Conservation (phyloP, 35 echinoderm and acorn worm species). For the Apostichopus japonicus region DNA sequence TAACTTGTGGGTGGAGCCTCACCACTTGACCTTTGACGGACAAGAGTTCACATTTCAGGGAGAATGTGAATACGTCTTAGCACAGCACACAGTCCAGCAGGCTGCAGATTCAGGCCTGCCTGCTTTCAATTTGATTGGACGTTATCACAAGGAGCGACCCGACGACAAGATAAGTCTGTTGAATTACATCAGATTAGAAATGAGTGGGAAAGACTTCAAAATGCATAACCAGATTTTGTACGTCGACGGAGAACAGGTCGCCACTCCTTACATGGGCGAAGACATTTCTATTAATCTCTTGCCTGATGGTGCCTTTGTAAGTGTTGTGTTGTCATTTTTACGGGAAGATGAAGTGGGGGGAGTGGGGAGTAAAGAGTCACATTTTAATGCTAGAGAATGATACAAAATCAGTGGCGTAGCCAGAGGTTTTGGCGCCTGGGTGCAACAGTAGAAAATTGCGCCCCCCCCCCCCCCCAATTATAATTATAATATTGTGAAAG, state of each 20-base stretch:
- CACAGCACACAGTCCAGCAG: no score
- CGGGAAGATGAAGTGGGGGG: no score
- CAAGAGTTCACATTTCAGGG: background rate
- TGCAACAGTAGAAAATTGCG: no score
- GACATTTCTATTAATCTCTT: background rate
- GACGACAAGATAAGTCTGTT: background rate
- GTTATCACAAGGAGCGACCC: background rate
- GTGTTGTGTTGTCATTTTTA: background rate
- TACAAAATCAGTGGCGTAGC: no score
- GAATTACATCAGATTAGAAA: background rate
- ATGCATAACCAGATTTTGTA: background rate
- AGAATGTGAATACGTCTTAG: background rate
- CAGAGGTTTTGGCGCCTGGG: no score
- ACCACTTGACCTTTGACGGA: background rate
- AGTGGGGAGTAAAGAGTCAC: no score
- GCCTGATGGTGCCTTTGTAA: background rate
- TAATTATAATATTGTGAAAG: no score
- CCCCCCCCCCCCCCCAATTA: no score
- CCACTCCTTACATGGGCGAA: background rate
- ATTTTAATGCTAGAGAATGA: no score
- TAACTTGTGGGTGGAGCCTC: background rate
- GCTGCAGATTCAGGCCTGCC: background rate
- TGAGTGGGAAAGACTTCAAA: background rate
- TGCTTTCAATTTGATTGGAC: background rate
- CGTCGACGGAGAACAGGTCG: background rate